phyloP scores from a whole-genome alignment of 2,797 vertebrate species.

The Heterohyrax brucei region DNA sequence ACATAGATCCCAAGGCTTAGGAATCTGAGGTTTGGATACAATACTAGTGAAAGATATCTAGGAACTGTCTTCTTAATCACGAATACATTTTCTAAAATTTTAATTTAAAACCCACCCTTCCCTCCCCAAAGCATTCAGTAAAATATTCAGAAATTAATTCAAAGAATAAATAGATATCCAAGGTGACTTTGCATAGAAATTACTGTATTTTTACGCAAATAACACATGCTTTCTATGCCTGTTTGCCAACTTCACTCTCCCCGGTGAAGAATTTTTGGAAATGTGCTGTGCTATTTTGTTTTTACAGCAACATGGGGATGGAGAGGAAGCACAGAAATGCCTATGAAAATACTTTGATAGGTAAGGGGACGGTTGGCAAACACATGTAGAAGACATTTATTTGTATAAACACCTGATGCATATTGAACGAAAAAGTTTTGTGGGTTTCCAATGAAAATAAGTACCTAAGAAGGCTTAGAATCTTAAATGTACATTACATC shows the following conservation, averaged over 20 bases:
- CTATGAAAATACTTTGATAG: too few relatives aligned
- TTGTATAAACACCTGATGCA: too few relatives aligned
- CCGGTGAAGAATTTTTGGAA: too few relatives aligned
- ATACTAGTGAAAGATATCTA: neutral
- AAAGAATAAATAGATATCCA: conserved; percentile 83
- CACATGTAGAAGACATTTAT: too few relatives aligned
- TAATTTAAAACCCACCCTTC: conserved; percentile 76
- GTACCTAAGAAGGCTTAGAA: conserved; percentile 81
- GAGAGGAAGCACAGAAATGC: too few relatives aligned
- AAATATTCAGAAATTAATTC: conserved; percentile 86
- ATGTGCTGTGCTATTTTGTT: too few relatives aligned
- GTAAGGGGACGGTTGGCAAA: too few relatives aligned
- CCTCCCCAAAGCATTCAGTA: conserved; percentile 80
- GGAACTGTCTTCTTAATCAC: conserved; percentile 74
- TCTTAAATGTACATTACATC: conserved; percentile 86
- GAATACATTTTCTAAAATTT: conserved; percentile 67
- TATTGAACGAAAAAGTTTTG: conserved; percentile 80
- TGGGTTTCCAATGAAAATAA: conserved; percentile 84
- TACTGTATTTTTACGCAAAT: neutral
- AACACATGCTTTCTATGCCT: too few relatives aligned
- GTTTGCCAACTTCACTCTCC: too few relatives aligned
- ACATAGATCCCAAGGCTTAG: neutral
- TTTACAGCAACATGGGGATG: too few relatives aligned
- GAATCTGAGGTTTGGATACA: neutral
- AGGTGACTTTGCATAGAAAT: conserved; percentile 85